Evolutionary conservation across 2,888 invertebrate genomes (phyloP), one percentile per base, ranked within the genome.

Genomic region (Heteromurus nitidus): DNA sequence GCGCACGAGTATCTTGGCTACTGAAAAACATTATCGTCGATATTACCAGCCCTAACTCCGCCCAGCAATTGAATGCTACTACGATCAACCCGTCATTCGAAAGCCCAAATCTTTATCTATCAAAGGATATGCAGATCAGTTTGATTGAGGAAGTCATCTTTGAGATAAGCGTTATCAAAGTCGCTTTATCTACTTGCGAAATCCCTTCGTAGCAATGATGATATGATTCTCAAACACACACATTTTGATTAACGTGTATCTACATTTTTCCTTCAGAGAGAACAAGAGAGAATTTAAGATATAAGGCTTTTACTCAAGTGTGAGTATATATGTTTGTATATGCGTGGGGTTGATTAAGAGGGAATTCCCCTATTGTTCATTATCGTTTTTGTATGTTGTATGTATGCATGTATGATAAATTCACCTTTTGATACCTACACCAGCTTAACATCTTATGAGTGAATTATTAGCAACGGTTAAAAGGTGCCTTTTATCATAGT

Each of bases 401-500:
- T 31, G 30, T n/a, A 31, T 62, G 31, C 18, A 5, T 50, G 55
- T 22, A 24, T 2, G 22, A 20, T 24, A 24, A 16, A 55, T 55
- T 3, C 22, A 16, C 7, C 11, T n/a, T 50, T 50, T 24, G 20
- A 64, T 64, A 24, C 64, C 64, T 64, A 26, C 47, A 50, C 13
- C 18, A 69, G 62, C 62, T 69, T 26, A 18, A 36, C 24, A 69
- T 69, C 47, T 18, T 26, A 44, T 36, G 64, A 79, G 79, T 79
- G 79, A 79, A 79, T 79, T 79, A 79, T 65, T 79, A 70, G 79
- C 79, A 62, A 69, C 68, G 72, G 26, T 55, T 73, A 44, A 62
- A 62, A 53, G 42, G 65, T 31, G 30, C 50, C 47, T 74, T 65
- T 65, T 64, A 64, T 74, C 74, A 74, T 64, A 50, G 44, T 74